These are phyloP conservation scores for Chloroclystis v-ata DNA, from an alignment of 2,888 invertebrate genomes.

Conservation along the genomic window DNA sequence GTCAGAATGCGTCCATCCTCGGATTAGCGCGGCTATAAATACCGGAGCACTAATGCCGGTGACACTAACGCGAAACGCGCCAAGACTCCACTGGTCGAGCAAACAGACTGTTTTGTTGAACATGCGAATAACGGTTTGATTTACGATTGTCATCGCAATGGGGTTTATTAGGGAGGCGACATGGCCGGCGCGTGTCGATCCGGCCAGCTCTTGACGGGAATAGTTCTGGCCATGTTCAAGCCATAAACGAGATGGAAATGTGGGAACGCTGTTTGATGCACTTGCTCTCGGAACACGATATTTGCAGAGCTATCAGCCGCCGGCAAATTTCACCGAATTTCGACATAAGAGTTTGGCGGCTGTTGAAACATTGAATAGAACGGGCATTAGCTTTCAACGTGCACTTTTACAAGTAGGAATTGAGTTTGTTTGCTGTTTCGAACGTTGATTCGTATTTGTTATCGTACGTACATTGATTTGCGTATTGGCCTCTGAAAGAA, in stretches of 20 bases:
- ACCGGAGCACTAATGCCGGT: slow-evolving; percentile 45
- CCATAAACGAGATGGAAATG: slow-evolving; percentile 22
- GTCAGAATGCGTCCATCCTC: slow-evolving; percentile 36
- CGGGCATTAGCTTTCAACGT: background rate
- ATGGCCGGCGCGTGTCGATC: slow-evolving; percentile 24
- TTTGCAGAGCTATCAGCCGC: slow-evolving; percentile 20
- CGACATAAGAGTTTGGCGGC: background rate
- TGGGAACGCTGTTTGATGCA: slow-evolving; percentile 16
- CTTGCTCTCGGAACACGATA: slow-evolving; percentile 21
- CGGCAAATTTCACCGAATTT: slow-evolving; percentile 1
- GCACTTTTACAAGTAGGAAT: background rate
- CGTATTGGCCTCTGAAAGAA: no score
- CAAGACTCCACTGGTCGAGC: slow-evolving; percentile 25
- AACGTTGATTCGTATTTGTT: no score
- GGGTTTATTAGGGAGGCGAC: slow-evolving; percentile 29
- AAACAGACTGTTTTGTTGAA: slow-evolving; percentile 30
- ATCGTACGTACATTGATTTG: no score
- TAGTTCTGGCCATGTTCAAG: slow-evolving; percentile 10
- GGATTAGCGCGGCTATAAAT: slow-evolving; percentile 54
- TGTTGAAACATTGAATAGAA: slow-evolving; percentile 4
- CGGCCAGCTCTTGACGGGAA: slow-evolving; percentile 19
- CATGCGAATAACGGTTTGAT: slow-evolving; percentile 32
- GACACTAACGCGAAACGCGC: slow-evolving; percentile 37
- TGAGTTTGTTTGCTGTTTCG: background rate
- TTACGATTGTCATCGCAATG: slow-evolving; percentile 33